phyloP scores from a whole-genome alignment of 2,113 vertebrate genomes.

The Anhinga anhinga region DNA sequence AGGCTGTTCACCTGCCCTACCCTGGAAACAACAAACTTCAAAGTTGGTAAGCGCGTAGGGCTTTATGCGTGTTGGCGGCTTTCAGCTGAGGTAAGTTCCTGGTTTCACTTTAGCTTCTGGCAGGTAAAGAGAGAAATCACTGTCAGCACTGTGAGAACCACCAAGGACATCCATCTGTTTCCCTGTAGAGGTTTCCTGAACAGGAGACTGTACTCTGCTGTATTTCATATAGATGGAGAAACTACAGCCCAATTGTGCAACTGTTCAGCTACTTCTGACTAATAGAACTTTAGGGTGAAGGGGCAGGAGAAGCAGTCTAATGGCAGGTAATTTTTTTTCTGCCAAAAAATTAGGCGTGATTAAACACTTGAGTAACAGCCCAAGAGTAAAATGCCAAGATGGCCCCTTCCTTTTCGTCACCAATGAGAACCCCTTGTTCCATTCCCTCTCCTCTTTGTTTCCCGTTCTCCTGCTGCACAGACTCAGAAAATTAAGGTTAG shows the following conservation, averaged over 20 bases:
- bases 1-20: constrained; percentile 95
- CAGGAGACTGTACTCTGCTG: not conserved
- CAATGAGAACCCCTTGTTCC: not conserved
- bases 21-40: constrained; percentile 97
- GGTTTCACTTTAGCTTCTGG: not conserved
- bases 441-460: not conserved
- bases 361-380: not conserved
- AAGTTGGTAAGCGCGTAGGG: constrained; percentile 84
- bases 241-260: not conserved
- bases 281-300: not conserved
- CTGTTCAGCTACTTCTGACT: not conserved
- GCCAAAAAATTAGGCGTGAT: not conserved
- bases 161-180: not conserved
- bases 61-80: fast-evolving
- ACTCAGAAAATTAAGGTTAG: not conserved
- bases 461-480: not conserved
- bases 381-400: not conserved
- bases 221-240: not conserved
- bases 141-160: not conserved
- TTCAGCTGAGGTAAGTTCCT: not conserved
- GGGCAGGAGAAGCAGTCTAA: not conserved
- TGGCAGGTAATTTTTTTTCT: not conserved
- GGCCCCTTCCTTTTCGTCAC: not conserved
- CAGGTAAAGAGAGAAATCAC: fast-evolving
- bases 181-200: not conserved